These are phyloP conservation scores for Spodoptera litura DNA, from an alignment of 1,140 invertebrate genomes.

Conservation along the genomic window DNA sequence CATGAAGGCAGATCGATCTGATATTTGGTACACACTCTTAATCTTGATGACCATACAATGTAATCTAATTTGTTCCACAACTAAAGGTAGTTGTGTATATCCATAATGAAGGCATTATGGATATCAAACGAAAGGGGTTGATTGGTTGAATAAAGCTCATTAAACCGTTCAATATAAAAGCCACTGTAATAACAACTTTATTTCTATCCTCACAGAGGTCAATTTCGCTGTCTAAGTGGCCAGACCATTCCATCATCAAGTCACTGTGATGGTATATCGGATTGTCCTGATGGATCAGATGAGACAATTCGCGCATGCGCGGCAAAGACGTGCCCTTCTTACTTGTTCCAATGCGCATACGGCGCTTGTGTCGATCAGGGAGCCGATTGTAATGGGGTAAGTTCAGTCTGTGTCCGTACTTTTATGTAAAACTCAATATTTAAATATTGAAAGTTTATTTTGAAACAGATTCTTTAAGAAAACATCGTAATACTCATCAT, in stretches of 20 bases:
- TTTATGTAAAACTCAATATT: too few relatives aligned
- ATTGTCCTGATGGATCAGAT: slow-evolving; percentile 89
- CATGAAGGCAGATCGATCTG: too few relatives aligned
- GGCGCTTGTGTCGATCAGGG: slow-evolving; percentile 47
- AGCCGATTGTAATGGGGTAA: slow-evolving; percentile 82
- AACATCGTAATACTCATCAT: too few relatives aligned
- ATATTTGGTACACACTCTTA: too few relatives aligned
- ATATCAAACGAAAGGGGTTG: too few relatives aligned
- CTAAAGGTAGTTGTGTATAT: too few relatives aligned
- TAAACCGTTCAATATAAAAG: neutral
- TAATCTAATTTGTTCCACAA: too few relatives aligned
- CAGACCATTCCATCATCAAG: slow-evolving; percentile 86
- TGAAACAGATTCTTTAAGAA: too few relatives aligned
- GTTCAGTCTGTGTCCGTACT: neutral
- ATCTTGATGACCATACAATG: too few relatives aligned
- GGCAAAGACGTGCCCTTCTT: slow-evolving; percentile 64
- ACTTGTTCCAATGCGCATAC: slow-evolving; percentile 81
- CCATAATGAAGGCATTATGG: too few relatives aligned
- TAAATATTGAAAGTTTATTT: too few relatives aligned
- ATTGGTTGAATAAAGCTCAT: too few relatives aligned
- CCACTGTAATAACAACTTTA: neutral
- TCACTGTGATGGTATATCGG: slow-evolving; percentile 88
- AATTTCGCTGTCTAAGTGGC: slow-evolving; percentile 86
- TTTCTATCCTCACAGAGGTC: slow-evolving; percentile 39
- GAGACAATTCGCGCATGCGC: slow-evolving; percentile 80